phyloP scores from a whole-genome alignment of 2,888 invertebrate species.

The Criorhina ranunculi region DNA sequence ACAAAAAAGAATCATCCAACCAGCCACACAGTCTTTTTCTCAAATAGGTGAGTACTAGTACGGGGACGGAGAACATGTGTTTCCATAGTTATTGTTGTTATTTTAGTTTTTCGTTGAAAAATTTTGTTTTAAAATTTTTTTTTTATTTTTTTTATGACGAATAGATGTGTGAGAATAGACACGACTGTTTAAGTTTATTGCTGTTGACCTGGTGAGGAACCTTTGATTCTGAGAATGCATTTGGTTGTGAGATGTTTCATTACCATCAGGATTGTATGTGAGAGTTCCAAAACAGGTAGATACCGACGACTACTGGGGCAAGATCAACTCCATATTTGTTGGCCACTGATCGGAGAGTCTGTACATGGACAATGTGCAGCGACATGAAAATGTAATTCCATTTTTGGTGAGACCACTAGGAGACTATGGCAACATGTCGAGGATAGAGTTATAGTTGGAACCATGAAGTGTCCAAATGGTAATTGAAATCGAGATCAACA shows the following conservation, averaged over 20 bases:
- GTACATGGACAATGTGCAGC: slow-evolving; percentile 52
- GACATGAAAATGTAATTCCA: slow-evolving; percentile 55
- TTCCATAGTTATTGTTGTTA: slow-evolving; percentile 43
- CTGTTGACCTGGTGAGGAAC: slow-evolving; percentile 49
- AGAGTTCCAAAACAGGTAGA: slow-evolving; percentile 21
- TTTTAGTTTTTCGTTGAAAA: slow-evolving; percentile 1
- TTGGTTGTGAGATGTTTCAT: slow-evolving; percentile 28
- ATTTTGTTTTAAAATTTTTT: slow-evolving; percentile 3
- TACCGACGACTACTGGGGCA: slow-evolving; percentile 51
- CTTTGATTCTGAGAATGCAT: slow-evolving; percentile 55
- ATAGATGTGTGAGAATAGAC: slow-evolving; percentile 47
- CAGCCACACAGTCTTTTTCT: slow-evolving; percentile 27
- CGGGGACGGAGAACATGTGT: slow-evolving; percentile 39
- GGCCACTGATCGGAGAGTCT: slow-evolving; percentile 12
- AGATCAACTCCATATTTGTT: slow-evolving; percentile 63
- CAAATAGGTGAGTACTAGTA: slow-evolving; percentile 43
- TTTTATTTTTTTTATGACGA: slow-evolving; percentile 14
- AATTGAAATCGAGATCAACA: slow-evolving; percentile 36
- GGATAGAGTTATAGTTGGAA: slow-evolving; percentile 5
- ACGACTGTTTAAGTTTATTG: slow-evolving; percentile 19
- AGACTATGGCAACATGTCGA: slow-evolving; percentile 14
- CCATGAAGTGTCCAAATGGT: slow-evolving; percentile 58
- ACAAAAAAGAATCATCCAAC: slow-evolving; percentile 24
- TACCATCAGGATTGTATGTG: slow-evolving; percentile 16
- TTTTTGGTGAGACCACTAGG: slow-evolving; percentile 61